These are phyloP conservation scores for Xylocopa sonorina DNA, from an alignment of 1,140 invertebrate genomes.

Conservation along the genomic window DNA sequence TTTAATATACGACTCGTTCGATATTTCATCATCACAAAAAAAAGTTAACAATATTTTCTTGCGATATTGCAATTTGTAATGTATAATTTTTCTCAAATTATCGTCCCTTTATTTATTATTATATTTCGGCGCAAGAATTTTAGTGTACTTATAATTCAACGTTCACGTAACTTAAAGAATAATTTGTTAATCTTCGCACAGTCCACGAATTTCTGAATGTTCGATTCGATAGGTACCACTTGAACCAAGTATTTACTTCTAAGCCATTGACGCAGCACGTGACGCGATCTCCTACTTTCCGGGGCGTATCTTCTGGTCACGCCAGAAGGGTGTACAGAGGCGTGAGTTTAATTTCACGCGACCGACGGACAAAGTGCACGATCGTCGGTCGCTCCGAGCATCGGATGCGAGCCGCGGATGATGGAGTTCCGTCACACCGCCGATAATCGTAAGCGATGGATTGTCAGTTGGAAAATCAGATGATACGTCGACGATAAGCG, in stretches of 20 bases:
- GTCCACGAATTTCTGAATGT: constrained; percentile 42
- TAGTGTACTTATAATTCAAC: too few species aligned
- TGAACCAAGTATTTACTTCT: constrained; percentile 21
- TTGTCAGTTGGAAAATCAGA: constrained; percentile 76
- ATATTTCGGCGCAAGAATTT: too few species aligned
- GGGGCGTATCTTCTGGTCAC: too few species aligned
- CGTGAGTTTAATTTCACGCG: not conserved
- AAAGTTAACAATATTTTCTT: too few species aligned
- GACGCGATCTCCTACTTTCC: not conserved
- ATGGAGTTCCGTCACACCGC: constrained; percentile 64
- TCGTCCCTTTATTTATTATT: too few species aligned
- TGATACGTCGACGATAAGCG: constrained; percentile 73
- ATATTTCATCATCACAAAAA: too few species aligned
- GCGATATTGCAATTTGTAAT: too few species aligned
- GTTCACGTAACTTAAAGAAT: too few species aligned
- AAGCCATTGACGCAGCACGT: constrained; percentile 11
- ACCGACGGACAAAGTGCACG: not conserved
- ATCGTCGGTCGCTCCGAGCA: not conserved
- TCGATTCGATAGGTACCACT: not conserved
- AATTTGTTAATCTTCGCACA: not conserved
- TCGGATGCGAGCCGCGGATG: constrained; percentile 33
- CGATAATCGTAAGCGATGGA: constrained; percentile 67
- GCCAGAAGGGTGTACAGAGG: not conserved
- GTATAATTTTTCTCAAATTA: too few species aligned
- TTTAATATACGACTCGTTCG: too few species aligned